Evolutionary conservation across 2,888 invertebrate species (phyloP), one percentile per base, ranked within the genome.

Genomic region (Dugesia japonica): DNA sequence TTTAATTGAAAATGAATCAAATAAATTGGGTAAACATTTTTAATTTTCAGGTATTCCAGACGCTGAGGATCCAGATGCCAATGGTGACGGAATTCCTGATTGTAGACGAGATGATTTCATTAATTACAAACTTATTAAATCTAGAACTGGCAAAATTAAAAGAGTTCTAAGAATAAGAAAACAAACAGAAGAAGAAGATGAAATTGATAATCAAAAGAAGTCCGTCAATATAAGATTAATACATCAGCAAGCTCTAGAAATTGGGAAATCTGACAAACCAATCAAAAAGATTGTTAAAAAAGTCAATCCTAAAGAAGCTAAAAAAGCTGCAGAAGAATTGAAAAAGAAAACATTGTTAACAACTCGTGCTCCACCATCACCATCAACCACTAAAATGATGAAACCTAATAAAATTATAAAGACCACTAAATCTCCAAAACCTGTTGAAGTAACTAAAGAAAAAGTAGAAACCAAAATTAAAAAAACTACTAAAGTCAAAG

Each of bases 11-110:
- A 9, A 71, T 71, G 4, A 9, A 9, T 23, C 17, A 4, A 23
- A 9, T 26, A 4, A 28, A 72, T 13, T 20, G 1, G 4, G 56
- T 56, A 56, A n/a, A n/a, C n/a, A n/a, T n/a, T n/a, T n/a, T n/a
- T n/a, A n/a, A n/a, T 28, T 77, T 75, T 42, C 33, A 78, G 83
- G 83, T 1, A 82, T 83, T 71, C 82, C 82, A 7, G 82, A 83
- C 73, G 82, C 76, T 79, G 80, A 56, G 31, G 78, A 80, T 72
- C 82, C 82, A 79, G 80, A 80, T 42, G 80, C 81, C 79, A 82
- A 82, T 79, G 82, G 82, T n/a, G 83, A 84, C 79, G 83, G 83
- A 31, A 80, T 80, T 56, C 79, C 80, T 28, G 80, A 80, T 77
- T 79, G 28, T 79, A 79, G 76, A 80, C 78, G 78, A 26, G 78